Evolutionary conservation across 2,797 vertebrate species (phyloP), one percentile per base, ranked within the genome.

Genomic region (Gymnoscopelus braueri): DNA sequence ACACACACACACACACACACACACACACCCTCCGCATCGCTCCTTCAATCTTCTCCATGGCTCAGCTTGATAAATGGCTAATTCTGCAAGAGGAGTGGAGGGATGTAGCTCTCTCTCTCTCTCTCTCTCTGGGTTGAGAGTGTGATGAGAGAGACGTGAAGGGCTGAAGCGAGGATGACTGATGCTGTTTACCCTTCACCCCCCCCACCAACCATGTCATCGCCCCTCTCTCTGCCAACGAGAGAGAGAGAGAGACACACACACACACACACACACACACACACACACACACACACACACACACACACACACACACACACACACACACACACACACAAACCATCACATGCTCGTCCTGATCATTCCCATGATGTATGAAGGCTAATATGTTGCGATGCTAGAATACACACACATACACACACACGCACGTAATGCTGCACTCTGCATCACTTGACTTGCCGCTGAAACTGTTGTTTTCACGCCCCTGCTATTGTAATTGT

Each of bases 11-110:
- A 57, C 62, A 23, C 59, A 52, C 44, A 65, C 23, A 59, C 47
- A 14, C 50, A 48, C 52, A 44, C 1, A 75, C 72, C 52, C 56
- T 62, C 65, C 69, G 51, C 69, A 80, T 80, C 75, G 44, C 32
- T 74, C 71, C 56, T 78, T 77, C 75, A 84, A 72, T 87, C 78
- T 78, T 79, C 78, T 81, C 65, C 63, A 68, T 76, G 72, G 69
- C 65, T 86, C 67, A 72, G 44, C 67, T 78, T 87, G 80, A 90
- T 87, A 71, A 78, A 88, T 78, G 79, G 63, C 75, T 86, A 78
- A 80, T 87, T 87, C 78, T 82, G 65, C 75, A 63, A 72, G 67
- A 74, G 77, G 85, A 89, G 71, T 63, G 77, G 71, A 71, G 67
- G 39, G 47, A 71, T 78, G 52, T 63, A 49, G 69, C 26, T 51